These are phyloP conservation scores for Hemicentrotus pulcherrimus DNA, from an alignment of 35 echinoderm and acorn worm genomes.

Conservation along the genomic window DNA sequence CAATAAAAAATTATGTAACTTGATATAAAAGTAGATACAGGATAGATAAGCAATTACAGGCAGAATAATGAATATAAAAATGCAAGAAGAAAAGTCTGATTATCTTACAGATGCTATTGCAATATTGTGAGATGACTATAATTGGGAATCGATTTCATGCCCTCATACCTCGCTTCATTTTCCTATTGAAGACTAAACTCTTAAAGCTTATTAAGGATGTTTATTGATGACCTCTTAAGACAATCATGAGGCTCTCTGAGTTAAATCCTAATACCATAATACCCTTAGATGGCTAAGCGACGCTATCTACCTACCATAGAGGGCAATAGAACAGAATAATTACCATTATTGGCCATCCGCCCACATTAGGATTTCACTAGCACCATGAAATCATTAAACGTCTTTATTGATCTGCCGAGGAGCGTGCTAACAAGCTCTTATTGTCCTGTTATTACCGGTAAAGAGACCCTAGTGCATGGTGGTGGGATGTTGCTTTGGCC, in stretches of 20 bases:
- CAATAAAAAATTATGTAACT: too few relatives aligned
- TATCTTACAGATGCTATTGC: too few relatives aligned
- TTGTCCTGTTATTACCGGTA: conserved; percentile 17
- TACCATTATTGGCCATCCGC: background rate
- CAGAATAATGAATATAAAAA: too few relatives aligned
- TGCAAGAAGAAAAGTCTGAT: too few relatives aligned
- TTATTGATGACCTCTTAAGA: background rate
- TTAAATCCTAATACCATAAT: background rate
- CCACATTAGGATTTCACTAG: background rate
- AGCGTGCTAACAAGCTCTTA: background rate
- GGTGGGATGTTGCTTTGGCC: background rate
- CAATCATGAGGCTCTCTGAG: background rate
- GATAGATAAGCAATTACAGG: too few relatives aligned
- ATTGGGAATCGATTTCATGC: background rate
- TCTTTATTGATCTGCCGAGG: background rate
- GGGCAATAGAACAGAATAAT: background rate
- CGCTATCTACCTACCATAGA: background rate
- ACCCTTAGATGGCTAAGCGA: background rate
- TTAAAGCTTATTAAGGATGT: background rate
- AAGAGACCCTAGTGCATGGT: conserved; percentile 19
- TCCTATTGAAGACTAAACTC: background rate
- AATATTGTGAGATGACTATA: background rate
- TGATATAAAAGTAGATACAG: too few relatives aligned
- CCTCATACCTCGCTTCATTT: background rate
- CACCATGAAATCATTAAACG: background rate